These are phyloP conservation scores for Muschampia plurimacula DNA, from an alignment of 2,888 invertebrate species.

Conservation along the genomic window DNA sequence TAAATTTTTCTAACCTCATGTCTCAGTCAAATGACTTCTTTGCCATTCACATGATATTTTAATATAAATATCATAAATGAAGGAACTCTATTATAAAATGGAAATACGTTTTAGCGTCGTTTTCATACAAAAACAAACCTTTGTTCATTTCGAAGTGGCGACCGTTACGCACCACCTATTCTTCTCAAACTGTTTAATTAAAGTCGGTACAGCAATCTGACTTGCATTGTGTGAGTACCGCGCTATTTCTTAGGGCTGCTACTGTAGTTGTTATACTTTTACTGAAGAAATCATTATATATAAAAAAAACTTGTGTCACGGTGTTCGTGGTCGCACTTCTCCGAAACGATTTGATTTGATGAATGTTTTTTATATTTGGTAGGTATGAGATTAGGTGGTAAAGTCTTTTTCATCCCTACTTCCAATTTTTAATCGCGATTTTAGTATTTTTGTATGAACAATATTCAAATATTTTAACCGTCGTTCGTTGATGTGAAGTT, in stretches of 20 bases:
- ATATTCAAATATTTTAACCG: too few species aligned
- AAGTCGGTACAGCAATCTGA: constrained; percentile 39
- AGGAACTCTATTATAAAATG: constrained; percentile 13
- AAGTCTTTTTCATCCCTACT: too few species aligned
- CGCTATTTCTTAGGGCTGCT: constrained; percentile 44
- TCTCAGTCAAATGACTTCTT: neutral
- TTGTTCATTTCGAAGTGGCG: constrained; percentile 53
- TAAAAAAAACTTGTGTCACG: too few species aligned
- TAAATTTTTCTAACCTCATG: neutral
- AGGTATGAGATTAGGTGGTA: too few species aligned
- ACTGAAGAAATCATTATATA: too few species aligned
- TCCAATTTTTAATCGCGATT: too few species aligned
- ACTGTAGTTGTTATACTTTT: neutral
- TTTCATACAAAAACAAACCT: constrained; percentile 39
- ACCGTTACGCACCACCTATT: constrained; percentile 44
- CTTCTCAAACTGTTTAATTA: constrained; percentile 39
- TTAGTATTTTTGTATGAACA: too few species aligned
- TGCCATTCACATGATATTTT: neutral
- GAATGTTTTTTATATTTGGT: too few species aligned
- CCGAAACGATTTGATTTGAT: too few species aligned
- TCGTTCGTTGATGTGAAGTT: too few species aligned
- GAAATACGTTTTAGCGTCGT: constrained; percentile 5
- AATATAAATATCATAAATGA: constrained; percentile 5
- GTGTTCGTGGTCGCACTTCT: too few species aligned
- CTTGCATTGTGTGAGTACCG: constrained; percentile 44